phyloP scores from a whole-genome alignment of 2,888 invertebrate species.

The Torymus tubicola region DNA sequence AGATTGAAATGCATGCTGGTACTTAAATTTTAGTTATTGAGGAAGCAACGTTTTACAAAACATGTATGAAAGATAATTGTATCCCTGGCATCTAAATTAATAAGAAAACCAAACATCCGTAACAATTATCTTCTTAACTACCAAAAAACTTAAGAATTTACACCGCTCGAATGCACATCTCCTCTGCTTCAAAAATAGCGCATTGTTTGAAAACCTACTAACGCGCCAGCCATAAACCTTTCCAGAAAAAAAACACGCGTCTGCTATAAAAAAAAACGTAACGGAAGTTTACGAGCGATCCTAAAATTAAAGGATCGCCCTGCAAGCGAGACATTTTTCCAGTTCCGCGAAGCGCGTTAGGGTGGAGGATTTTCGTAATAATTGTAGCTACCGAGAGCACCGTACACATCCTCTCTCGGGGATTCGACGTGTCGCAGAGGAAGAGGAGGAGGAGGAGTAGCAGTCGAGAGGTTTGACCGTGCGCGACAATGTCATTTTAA shows the following conservation, averaged over 20 bases:
- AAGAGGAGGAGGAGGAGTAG: background rate
- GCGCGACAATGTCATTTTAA: constrained; percentile 72
- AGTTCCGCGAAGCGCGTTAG: too few relatives aligned
- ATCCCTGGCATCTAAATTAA: too few relatives aligned
- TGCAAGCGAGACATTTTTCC: constrained; percentile 61
- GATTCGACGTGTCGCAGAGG: constrained; percentile 40
- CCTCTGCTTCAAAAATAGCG: constrained; percentile 8
- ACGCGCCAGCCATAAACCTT: constrained; percentile 8
- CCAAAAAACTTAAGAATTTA: too few relatives aligned
- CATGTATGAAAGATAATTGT: too few relatives aligned
- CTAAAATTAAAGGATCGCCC: constrained; percentile 70
- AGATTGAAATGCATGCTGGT: too few relatives aligned
- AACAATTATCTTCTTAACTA: too few relatives aligned
- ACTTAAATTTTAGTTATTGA: too few relatives aligned
- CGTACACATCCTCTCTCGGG: constrained; percentile 38
- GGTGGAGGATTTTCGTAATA: constrained; percentile 27
- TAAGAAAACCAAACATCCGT: too few relatives aligned
- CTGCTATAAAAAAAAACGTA: constrained; percentile 41
- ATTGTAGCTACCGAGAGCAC: constrained; percentile 1
- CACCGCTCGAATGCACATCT: too few relatives aligned
- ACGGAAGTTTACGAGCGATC: constrained; percentile 69
- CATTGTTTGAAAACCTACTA: constrained; percentile 29
- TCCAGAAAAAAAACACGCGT: background rate
- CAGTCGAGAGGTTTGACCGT: constrained; percentile 24
- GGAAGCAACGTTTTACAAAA: too few relatives aligned